Evolutionary conservation across 2,113 vertebrate species (phyloP).

Genomic region (Acanthochromis polyacanthus): DNA sequence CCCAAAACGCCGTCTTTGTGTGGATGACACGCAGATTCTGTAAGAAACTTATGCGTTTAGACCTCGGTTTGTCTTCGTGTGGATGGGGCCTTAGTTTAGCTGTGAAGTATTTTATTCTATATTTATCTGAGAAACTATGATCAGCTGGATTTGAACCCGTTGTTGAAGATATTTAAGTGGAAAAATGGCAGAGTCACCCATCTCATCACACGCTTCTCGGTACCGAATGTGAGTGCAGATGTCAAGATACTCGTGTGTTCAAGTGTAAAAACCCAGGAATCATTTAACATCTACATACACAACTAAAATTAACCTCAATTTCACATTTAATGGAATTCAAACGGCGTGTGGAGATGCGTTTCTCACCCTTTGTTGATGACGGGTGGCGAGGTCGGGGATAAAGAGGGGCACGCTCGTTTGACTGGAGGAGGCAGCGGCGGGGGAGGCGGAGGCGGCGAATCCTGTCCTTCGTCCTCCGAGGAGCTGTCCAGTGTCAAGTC

Average conservation of each 20-base stretch:
- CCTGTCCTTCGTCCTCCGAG: constrained; percentile 93
- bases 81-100: too few species aligned
- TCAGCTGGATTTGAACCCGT: neutral
- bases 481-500: constrained; percentile 98
- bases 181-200: constrained; percentile 7
- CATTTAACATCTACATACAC: constrained; percentile 28
- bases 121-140: neutral
- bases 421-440: constrained; percentile 79
- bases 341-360: neutral
- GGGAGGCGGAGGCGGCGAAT: constrained; percentile 57
- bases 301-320: constrained; percentile 26
- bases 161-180: neutral
- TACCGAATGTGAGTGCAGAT: neutral
- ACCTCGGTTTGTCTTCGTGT: too few species aligned
- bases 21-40: too few species aligned
- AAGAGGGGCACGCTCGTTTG: constrained; percentile 93
- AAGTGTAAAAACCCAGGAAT: constrained; percentile 31
- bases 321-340: constrained; percentile 29
- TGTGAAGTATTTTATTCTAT: neutral
- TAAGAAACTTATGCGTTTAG: too few species aligned
- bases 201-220: constrained; percentile 11
- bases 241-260: constrained; percentile 16
- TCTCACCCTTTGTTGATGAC: constrained; percentile 94
- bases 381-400: constrained; percentile 92
- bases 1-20: too few species aligned